Conservation (phyloP, 2,113 vertebrate species). For the Megatriorchis doriae region DNA sequence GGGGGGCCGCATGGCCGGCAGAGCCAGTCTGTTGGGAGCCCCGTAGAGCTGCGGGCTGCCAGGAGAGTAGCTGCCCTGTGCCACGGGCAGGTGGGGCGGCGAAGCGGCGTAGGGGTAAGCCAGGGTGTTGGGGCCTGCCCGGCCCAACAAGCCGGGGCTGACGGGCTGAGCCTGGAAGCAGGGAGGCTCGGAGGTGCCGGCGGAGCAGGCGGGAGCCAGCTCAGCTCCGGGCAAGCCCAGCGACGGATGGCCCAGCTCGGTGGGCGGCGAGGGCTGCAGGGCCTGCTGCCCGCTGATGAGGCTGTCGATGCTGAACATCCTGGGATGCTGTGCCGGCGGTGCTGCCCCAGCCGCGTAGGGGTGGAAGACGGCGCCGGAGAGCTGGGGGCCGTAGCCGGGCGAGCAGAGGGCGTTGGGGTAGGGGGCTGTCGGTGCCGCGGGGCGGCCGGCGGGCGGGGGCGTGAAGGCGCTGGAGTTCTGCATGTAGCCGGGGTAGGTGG, state of each 20-base stretch:
- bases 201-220: constrained; percentile 76
- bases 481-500: constrained; percentile 87
- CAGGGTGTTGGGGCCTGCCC: constrained; percentile 33
- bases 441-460: constrained; percentile 70
- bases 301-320: constrained; percentile 96
- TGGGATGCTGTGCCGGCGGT: constrained; percentile 58
- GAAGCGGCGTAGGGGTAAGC: constrained; percentile 82
- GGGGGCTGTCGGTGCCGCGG: constrained; percentile 8
- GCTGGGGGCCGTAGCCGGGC: background rate
- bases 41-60: constrained; percentile 83
- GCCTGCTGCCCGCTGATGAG: constrained; percentile 85
- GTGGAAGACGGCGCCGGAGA: constrained; percentile 37
- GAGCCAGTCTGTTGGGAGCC: constrained; percentile 73
- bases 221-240: constrained; percentile 69
- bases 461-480: constrained; percentile 88
- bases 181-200: constrained; percentile 67
- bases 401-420: constrained; percentile 33
- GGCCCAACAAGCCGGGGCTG: constrained; percentile 58
- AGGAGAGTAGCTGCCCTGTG: constrained; percentile 78
- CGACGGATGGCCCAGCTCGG: constrained; percentile 72
- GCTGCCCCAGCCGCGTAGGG: background rate
- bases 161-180: constrained; percentile 79
- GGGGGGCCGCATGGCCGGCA: constrained; percentile 64
- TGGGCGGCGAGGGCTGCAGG: constrained; percentile 70
- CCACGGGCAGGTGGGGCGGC: constrained; percentile 71